Percentiles rank a stretch among this genome's conserved stretches.
phyloP scores from a whole-genome alignment of 2,888 invertebrate species.

The Eupithecia inturbata region DNA sequence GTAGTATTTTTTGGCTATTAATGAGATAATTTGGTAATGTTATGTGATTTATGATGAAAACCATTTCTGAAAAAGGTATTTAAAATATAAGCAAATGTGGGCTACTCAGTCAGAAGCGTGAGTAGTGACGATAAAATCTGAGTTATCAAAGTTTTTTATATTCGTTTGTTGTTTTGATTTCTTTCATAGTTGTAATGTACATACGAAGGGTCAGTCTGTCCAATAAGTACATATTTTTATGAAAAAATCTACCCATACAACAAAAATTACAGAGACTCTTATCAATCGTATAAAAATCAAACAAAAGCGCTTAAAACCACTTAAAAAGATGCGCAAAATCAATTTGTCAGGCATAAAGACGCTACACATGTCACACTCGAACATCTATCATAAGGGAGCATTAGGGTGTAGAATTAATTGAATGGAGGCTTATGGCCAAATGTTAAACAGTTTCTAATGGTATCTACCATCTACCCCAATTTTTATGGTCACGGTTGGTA shows the following conservation, averaged over 20 bases:
- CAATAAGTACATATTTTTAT: not conserved
- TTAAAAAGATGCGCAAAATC: constrained; percentile 56
- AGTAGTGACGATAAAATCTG: not conserved
- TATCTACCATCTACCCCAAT: constrained; percentile 58
- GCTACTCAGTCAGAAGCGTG: not conserved
- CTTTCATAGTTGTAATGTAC: not conserved
- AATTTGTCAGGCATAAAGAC: constrained; percentile 69
- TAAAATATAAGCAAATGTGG: not conserved
- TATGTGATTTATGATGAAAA: not conserved
- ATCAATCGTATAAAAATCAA: not conserved
- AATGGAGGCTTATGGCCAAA: constrained; percentile 66
- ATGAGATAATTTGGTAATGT: constrained; percentile 10
- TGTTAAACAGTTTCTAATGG: constrained; percentile 80
- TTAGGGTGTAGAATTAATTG: constrained; percentile 71
- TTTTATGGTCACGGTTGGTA: constrained; percentile 42
- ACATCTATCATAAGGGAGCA: constrained; percentile 68
- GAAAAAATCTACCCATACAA: not conserved
- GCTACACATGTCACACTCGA: constrained; percentile 77
- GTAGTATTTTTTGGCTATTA: constrained; percentile 27
- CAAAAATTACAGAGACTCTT: not conserved
- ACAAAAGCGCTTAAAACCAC: constrained; percentile 24
- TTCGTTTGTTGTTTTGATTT: not conserved
- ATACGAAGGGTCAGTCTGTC: not conserved
- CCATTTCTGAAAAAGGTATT: not conserved
- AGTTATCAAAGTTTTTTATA: not conserved